Evolutionary conservation across 2,888 invertebrate genomes (phyloP).

Genomic region (Dugesia japonica): DNA sequence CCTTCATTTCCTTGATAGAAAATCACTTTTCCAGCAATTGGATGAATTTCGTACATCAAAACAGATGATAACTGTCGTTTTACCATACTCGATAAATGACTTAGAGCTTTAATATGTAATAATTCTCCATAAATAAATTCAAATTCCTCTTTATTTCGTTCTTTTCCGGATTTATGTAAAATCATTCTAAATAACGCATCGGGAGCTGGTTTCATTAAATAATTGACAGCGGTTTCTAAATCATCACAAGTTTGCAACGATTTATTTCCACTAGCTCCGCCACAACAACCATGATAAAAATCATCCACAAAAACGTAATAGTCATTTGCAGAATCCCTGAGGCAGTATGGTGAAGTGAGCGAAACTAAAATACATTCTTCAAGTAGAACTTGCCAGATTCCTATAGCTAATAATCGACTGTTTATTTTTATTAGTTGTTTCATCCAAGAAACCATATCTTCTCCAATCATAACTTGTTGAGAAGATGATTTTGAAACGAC

Average conservation of each 20-base stretch:
- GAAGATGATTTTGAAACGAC: neutral
- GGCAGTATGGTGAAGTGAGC: conserved; percentile 51
- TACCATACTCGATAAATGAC: conserved; percentile 65
- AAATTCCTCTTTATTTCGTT: conserved; percentile 62
- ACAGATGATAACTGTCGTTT: conserved; percentile 65
- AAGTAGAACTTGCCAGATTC: conserved; percentile 67
- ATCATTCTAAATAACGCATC: conserved; percentile 67
- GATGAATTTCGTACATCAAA: conserved; percentile 64
- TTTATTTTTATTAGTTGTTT: conserved; percentile 55
- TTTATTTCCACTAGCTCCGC: neutral
- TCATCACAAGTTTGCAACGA: conserved; percentile 55
- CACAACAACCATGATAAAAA: neutral
- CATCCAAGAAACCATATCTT: conserved; percentile 67
- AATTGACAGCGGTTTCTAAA: conserved; percentile 56
- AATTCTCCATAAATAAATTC: conserved; percentile 68
- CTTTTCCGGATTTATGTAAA: conserved; percentile 60
- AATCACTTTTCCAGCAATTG: conserved; percentile 63
- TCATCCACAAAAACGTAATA: conserved; percentile 30
- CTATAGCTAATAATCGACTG: conserved; percentile 58
- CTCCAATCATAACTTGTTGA: conserved; percentile 55
- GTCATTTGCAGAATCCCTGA: conserved; percentile 46
- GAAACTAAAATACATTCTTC: conserved; percentile 61
- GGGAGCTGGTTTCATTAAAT: conserved; percentile 59
- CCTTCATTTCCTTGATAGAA: conserved; percentile 71
- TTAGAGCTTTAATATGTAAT: conserved; percentile 63